These are phyloP conservation scores for Bursaphelenchus okinawaensis DNA, from an alignment of 2,888 invertebrate genomes.

Conservation along the genomic window DNA sequence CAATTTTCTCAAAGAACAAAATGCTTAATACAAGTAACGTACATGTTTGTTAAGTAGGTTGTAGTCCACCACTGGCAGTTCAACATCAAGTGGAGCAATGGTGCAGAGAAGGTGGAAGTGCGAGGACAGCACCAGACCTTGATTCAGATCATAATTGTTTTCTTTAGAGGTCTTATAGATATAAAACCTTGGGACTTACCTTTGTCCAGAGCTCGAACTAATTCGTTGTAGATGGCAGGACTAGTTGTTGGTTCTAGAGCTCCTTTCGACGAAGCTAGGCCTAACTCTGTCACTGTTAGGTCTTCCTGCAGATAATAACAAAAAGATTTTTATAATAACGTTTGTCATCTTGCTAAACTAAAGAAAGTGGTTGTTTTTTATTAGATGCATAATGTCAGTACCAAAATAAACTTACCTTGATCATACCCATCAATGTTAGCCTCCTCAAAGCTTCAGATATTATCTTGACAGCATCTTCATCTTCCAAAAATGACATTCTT, in stretches of 20 bases:
- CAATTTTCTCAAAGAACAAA: too few species aligned
- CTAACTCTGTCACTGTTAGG: not conserved
- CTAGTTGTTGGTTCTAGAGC: not conserved
- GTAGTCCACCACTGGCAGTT: constrained; percentile 35
- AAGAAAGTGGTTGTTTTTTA: too few species aligned
- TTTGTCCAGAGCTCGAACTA: not conserved
- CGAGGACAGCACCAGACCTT: constrained; percentile 72
- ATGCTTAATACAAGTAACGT: not conserved
- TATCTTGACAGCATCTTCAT: constrained; percentile 26
- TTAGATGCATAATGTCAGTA: too few species aligned
- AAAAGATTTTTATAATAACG: not conserved
- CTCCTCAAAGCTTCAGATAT: not conserved
- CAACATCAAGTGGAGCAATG: constrained; percentile 72
- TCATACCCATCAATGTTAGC: not conserved
- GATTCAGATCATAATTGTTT: constrained; percentile 37
- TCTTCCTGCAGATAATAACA: not conserved
- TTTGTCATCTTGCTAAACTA: not conserved
- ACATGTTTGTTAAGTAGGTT: constrained; percentile 43
- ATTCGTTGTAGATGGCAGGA: not conserved
- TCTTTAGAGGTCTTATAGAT: not conserved
- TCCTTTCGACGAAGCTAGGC: constrained; percentile 2
- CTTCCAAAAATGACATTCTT: constrained; percentile 27
- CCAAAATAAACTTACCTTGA: not conserved
- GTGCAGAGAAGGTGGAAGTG: constrained; percentile 80
- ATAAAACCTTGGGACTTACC: not conserved